Percentiles rank a stretch among this genome's conserved stretches.
Evolutionary conservation across 2,888 invertebrate species (phyloP).

Genomic region (Drosophila parthenogenetica): DNA sequence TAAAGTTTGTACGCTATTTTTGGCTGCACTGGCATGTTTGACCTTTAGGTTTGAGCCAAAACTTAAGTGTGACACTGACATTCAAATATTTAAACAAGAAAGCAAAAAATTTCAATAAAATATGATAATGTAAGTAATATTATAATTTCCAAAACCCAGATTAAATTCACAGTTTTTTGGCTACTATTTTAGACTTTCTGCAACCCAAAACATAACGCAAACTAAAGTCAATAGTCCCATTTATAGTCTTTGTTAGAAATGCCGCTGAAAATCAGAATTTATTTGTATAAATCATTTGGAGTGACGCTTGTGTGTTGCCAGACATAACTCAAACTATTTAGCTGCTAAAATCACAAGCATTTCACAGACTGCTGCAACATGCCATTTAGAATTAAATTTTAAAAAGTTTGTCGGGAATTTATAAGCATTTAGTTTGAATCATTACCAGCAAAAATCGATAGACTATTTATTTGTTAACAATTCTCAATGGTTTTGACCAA

Average conservation of each 20-base stretch:
- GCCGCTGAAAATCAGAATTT: constrained; percentile 25
- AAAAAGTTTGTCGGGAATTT: constrained; percentile 1
- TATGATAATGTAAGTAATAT: too few species aligned
- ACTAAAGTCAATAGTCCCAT: neutral
- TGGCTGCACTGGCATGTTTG: too few species aligned
- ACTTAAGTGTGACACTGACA: too few species aligned
- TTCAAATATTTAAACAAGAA: too few species aligned
- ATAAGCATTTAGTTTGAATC: neutral
- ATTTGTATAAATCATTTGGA: constrained; percentile 36
- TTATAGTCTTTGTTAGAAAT: neutral
- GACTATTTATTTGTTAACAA: constrained; percentile 36
- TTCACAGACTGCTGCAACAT: constrained; percentile 33
- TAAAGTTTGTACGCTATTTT: neutral
- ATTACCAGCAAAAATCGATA: neutral
- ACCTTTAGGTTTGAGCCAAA: too few species aligned
- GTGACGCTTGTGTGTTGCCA: constrained; percentile 22
- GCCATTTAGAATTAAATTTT: constrained; percentile 7
- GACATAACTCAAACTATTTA: constrained; percentile 28
- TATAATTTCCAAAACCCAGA: too few species aligned
- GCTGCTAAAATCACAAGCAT: constrained; percentile 35
- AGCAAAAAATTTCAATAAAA: neutral
- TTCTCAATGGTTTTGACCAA: constrained; percentile 33
- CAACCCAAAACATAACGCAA: neutral
- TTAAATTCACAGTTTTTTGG: too few species aligned
- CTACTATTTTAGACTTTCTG: neutral